Evolutionary conservation across 1,140 invertebrate genomes (phyloP).

Genomic region (Cephus cinctus): DNA sequence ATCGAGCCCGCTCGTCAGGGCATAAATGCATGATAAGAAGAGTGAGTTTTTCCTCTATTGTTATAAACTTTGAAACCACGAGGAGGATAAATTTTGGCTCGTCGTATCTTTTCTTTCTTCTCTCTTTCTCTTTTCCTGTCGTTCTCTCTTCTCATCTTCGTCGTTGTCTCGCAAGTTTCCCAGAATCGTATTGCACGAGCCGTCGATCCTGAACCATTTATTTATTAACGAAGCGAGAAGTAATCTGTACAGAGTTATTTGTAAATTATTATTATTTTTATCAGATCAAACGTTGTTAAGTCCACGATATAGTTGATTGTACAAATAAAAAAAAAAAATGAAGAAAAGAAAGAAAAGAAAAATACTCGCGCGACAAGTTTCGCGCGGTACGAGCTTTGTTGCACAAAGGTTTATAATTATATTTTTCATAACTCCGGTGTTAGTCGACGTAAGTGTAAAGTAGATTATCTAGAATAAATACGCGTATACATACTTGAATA

Average conservation of each 20-base stretch:
- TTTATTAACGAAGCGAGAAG: slow-evolving; percentile 5
- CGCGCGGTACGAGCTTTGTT: slow-evolving; percentile 36
- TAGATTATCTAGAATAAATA: slow-evolving; percentile 24
- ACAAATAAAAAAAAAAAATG: slow-evolving; percentile 28
- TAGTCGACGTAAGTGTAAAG: slow-evolving; percentile 41
- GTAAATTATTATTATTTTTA: slow-evolving; percentile 44
- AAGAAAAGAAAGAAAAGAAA: slow-evolving; percentile 8
- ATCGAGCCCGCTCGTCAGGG: no score
- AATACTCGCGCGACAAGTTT: slow-evolving; percentile 25
- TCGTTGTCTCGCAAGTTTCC: no score
- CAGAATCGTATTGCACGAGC: no score
- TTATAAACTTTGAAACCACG: no score
- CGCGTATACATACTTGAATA: slow-evolving; percentile 25
- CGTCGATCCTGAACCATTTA: no score
- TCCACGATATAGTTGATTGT: slow-evolving; percentile 33
- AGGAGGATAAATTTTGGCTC: no score
- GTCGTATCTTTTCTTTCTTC: no score
- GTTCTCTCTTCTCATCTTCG: no score
- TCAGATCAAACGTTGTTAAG: slow-evolving; percentile 34
- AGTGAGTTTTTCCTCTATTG: no score
- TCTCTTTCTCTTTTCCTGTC: no score
- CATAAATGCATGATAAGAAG: no score
- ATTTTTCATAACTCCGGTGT: slow-evolving; percentile 54
- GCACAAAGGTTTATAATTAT: slow-evolving; percentile 52
- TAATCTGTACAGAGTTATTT: slow-evolving; percentile 43